Percentiles rank a stretch among this genome's conserved stretches.
These are phyloP conservation scores for Orientallactaga bullata DNA, from an alignment of 2,113 vertebrate genomes.

Conservation along the genomic window DNA sequence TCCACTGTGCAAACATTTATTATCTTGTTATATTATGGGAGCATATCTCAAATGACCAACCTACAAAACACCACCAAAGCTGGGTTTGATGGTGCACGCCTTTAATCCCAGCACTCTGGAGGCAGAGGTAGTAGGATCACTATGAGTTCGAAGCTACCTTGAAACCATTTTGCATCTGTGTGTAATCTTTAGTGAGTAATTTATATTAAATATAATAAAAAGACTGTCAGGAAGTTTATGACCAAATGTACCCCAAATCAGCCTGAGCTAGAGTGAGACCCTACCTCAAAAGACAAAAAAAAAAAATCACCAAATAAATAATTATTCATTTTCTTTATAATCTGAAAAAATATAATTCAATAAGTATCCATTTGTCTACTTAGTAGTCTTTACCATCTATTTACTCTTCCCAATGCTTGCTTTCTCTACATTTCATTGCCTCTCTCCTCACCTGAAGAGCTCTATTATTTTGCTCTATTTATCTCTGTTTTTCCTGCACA, in stretches of 20 bases:
- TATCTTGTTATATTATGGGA: neutral
- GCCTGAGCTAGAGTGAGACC: neutral
- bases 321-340: neutral
- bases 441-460: neutral
- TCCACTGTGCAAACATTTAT: neutral
- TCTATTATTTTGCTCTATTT: neutral
- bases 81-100: too few species aligned
- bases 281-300: neutral
- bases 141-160: too few species aligned
- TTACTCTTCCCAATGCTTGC: neutral
- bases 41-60: neutral
- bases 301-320: neutral
- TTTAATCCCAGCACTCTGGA: too few species aligned
- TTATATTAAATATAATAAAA: slow-evolving; percentile 78
- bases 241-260: slow-evolving; percentile 72
- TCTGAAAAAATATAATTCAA: neutral
- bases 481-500: neutral
- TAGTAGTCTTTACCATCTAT: neutral
- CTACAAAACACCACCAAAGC: too few species aligned
- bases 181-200: slow-evolving; percentile 70
- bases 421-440: neutral
- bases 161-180: slow-evolving; percentile 43
- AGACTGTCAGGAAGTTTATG: slow-evolving; percentile 72
- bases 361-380: neutral
- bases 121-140: too few species aligned